Percentiles rank a stretch among this genome's conserved stretches.
Conservation (phyloP, 2,888 invertebrate species). For the Drosophila niveifrons region DNA sequence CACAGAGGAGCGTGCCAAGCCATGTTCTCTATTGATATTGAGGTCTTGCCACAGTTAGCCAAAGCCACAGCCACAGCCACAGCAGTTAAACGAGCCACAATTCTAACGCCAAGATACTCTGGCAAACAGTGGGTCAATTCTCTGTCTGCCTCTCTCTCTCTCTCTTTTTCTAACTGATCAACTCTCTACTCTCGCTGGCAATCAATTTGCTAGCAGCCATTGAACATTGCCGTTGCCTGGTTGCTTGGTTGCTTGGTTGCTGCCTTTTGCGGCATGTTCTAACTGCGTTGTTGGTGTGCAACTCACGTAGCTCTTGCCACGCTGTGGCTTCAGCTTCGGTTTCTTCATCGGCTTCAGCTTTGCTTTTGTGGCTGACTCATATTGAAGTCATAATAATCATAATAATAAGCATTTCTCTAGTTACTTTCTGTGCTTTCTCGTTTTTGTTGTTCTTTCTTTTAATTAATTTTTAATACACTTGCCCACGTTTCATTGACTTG, state of each 20-base stretch:
- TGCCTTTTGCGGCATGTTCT: conserved; percentile 45
- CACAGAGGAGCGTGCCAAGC: conserved; percentile 61
- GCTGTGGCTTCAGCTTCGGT: background rate
- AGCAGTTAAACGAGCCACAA: conserved; percentile 50
- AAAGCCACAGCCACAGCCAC: conserved; percentile 25
- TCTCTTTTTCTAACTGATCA: background rate
- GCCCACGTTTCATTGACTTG: conserved; percentile 51
- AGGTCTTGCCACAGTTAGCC: conserved; percentile 72
- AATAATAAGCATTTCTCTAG: conserved; percentile 59
- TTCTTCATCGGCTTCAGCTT: background rate
- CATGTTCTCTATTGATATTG: conserved; percentile 58
- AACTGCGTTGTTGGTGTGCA: conserved; percentile 41
- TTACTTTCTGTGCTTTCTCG: conserved; percentile 50
- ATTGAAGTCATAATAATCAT: conserved; percentile 53
- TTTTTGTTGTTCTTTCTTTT: conserved; percentile 17
- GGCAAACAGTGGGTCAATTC: conserved; percentile 66
- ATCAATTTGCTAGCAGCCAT: conserved; percentile 60
- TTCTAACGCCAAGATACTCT: conserved; percentile 48
- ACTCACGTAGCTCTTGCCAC: conserved; percentile 55
- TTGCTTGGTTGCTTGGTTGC: conserved; percentile 2
- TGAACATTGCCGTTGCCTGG: conserved; percentile 11
- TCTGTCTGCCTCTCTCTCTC: background rate
- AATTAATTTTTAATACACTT: conserved; percentile 69
- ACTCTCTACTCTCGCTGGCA: conserved; percentile 54
- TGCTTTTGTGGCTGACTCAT: conserved; percentile 38